Conservation (phyloP, 2,888 invertebrate genomes). For the Liposcelis brunnea region DNA sequence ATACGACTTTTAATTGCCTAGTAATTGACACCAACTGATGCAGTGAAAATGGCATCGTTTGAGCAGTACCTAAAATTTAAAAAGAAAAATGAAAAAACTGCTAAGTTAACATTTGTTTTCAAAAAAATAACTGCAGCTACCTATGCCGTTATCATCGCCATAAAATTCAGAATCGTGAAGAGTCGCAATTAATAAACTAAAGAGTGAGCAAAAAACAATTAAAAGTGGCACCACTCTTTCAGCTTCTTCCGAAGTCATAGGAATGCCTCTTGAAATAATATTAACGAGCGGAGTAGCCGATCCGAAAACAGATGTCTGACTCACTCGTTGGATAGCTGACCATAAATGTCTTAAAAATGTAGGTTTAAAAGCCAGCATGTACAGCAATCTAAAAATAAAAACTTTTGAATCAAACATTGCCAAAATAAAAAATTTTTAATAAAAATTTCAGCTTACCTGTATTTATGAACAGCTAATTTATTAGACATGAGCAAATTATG, state of each 20-base stretch:
- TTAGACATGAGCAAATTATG: slow-evolving; percentile 69
- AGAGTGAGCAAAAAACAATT: slow-evolving; percentile 69
- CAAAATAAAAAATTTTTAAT: slow-evolving; percentile 10
- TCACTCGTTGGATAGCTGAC: slow-evolving; percentile 32
- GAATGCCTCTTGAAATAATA: slow-evolving; percentile 47
- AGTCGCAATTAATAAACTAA: slow-evolving; percentile 62
- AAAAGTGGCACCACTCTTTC: slow-evolving; percentile 56
- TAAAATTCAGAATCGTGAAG: slow-evolving; percentile 77
- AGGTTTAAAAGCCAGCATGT: slow-evolving; percentile 64
- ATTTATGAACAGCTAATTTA: slow-evolving; percentile 66
- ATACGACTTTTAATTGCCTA: slow-evolving; percentile 56
- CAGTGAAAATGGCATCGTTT: slow-evolving; percentile 51
- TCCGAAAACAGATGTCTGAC: slow-evolving; percentile 30
- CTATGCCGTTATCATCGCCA: slow-evolving; percentile 25
- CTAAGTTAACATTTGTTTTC: slow-evolving; percentile 3
- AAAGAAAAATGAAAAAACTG: neutral
- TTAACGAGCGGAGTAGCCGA: slow-evolving; percentile 41
- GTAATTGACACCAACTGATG: slow-evolving; percentile 54
- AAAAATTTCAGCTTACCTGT: slow-evolving; percentile 44
- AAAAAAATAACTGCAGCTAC: slow-evolving; percentile 13
- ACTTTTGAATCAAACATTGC: slow-evolving; percentile 19
- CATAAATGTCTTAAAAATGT: slow-evolving; percentile 60
- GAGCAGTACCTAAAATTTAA: slow-evolving; percentile 13
- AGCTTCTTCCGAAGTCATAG: slow-evolving; percentile 39
- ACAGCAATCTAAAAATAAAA: slow-evolving; percentile 39